Conservation (phyloP, 2,888 invertebrate genomes). For the Sarcophaga carnaria region DNA sequence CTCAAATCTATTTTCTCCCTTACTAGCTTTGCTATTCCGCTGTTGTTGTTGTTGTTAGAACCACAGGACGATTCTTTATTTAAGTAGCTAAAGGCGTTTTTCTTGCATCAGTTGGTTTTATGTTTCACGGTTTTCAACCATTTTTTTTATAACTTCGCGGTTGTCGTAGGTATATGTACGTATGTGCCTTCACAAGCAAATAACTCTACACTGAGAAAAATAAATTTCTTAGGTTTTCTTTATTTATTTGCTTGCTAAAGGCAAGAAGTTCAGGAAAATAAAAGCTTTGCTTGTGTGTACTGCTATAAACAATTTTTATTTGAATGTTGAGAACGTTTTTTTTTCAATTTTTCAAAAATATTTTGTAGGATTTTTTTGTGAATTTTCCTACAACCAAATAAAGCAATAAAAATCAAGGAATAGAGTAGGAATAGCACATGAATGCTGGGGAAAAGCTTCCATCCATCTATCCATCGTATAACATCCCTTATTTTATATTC, state of each 20-base stretch:
- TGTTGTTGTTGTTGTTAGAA: conserved; percentile 6
- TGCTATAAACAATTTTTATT: conserved; percentile 11
- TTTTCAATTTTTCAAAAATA: conserved; percentile 17
- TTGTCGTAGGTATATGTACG: neutral
- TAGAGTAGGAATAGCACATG: conserved; percentile 19
- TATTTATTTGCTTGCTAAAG: neutral
- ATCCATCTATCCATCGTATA: neutral
- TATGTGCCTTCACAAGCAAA: neutral
- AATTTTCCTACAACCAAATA: conserved; percentile 1
- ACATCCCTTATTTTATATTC: conserved; percentile 11
- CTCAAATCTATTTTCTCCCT: neutral
- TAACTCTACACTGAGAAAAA: conserved; percentile 11
- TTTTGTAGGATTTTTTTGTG: conserved; percentile 26
- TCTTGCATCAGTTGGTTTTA: conserved; percentile 47
- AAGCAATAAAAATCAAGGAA: neutral
- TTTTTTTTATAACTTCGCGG: conserved; percentile 26
- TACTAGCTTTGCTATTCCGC: neutral
- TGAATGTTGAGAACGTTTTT: conserved; percentile 37
- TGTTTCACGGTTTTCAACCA: conserved; percentile 42
- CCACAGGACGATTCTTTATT: conserved; percentile 46
- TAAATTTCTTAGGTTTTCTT: neutral
- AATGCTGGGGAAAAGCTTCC: conserved; percentile 16
- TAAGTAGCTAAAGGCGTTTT: conserved; percentile 50
- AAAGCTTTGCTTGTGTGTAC: neutral
- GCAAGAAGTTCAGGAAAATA: conserved; percentile 24